Base-by-base conservation (phyloP, 2,888 invertebrate species). In the Chironomus tentans region DNA sequence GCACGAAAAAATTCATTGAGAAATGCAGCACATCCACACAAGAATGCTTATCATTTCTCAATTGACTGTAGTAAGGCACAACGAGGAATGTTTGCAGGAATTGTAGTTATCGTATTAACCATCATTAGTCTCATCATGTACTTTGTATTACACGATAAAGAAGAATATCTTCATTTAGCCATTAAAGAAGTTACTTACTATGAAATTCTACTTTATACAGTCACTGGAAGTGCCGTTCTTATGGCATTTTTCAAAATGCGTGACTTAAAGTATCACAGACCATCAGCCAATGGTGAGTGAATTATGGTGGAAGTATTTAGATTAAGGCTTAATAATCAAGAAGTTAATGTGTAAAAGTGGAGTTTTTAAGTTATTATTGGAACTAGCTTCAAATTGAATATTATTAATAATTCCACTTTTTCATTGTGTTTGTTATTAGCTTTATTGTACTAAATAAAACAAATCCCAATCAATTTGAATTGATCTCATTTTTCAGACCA, bases 71-170 rank as follows among this genome's bases (percentile, higher is more conserved):
- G 92, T 3, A 90, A 91, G 79, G 92, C 94, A 0, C 93, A 93
- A 82, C 89, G 91, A 82, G 87, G 95, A 78, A 87, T 95, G 81
- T 90, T 89, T 80, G 86, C 87, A 47, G 89, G 94, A 5, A 91
- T 93, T 78, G 84, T 94, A 10, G 85, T 94, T 61, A 90, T 94
- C 75, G 94, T 95, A 0, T 86, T 93, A 77, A 92, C 92, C 10
- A 93, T 94, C 5, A 93, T 95, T 80, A 91, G 92, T 13, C 88
- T 95, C 77, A 94, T 96, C 76, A 90, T 95, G 87, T 95, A 95
- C 85, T 95, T 95, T 82, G 95, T 95, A 0, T 84, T 96, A 70
- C 90, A 90, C 76, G 88, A 87, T 77, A 87, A 87, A 78, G 87
- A 87, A 0, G 85, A 86, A 4, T 90, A 89, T 77, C 87, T 88